Conservation (phyloP, 1,140 invertebrate genomes). For the Leptinotarsa texana region DNA sequence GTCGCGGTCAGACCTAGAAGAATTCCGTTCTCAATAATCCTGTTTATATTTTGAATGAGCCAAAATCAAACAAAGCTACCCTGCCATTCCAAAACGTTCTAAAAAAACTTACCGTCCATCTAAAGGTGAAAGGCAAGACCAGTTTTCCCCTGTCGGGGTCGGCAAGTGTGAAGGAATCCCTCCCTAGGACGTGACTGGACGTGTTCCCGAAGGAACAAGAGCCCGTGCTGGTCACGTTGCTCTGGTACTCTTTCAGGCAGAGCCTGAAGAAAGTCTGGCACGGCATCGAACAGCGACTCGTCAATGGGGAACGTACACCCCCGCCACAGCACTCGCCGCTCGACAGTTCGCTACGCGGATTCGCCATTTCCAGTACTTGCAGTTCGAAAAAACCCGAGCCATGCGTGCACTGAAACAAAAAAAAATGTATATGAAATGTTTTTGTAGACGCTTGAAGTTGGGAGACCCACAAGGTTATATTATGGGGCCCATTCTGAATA, state of each 20-base stretch:
- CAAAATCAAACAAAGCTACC: too few relatives aligned
- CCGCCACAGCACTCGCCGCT: slow-evolving; percentile 82
- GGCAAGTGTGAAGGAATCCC: slow-evolving; percentile 83
- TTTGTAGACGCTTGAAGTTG: too few relatives aligned
- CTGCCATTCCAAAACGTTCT: too few relatives aligned
- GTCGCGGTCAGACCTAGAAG: too few relatives aligned
- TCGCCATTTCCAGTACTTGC: slow-evolving; percentile 86
- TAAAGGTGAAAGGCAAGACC: slow-evolving; percentile 82
- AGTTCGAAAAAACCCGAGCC: slow-evolving; percentile 88
- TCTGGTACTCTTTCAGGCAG: slow-evolving; percentile 92
- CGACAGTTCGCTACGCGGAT: slow-evolving; percentile 79
- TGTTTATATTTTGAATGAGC: not conserved
- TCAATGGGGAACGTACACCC: slow-evolving; percentile 58
- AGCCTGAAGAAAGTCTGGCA: slow-evolving; percentile 85
- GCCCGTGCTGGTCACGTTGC: slow-evolving; percentile 76
- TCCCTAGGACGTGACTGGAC: slow-evolving; percentile 80
- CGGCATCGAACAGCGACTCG: slow-evolving; percentile 59
- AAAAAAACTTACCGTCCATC: slow-evolving; percentile 81
- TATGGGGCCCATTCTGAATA: too few relatives aligned
- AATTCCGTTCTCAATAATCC: not conserved
- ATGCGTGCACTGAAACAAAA: slow-evolving; percentile 64
- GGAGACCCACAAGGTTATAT: too few relatives aligned
- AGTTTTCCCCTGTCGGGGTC: slow-evolving; percentile 78
- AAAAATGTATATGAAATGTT: slow-evolving; percentile 5
- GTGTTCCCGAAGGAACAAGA: slow-evolving; percentile 89